Percentiles rank a stretch among this genome's conserved stretches.
These are phyloP conservation scores for Gambusia yucatana DNA, from an alignment of 2,797 vertebrate species.

Conservation along the genomic window DNA sequence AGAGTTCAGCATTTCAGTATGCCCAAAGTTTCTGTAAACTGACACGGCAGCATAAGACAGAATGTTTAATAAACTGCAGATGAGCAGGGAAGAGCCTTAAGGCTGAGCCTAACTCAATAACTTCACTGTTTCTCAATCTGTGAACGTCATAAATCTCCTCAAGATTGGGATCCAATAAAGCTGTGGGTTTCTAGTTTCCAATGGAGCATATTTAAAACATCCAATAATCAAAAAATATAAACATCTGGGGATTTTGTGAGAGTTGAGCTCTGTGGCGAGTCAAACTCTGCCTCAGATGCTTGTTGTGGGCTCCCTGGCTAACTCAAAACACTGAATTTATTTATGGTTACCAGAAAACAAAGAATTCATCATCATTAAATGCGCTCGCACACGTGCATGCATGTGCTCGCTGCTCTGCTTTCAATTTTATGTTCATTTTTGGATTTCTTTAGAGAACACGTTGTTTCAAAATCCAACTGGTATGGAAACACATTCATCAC, in stretches of 20 bases:
- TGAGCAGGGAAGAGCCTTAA: slow-evolving; percentile 28
- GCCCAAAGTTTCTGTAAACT: slow-evolving; percentile 14
- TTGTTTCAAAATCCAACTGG: not conserved
- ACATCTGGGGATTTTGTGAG: slow-evolving; percentile 29
- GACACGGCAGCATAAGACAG: slow-evolving; percentile 7
- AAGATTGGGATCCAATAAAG: slow-evolving; percentile 33
- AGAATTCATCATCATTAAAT: slow-evolving; percentile 63
- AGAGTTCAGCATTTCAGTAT: not conserved
- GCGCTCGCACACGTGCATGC: not conserved
- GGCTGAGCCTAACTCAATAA: slow-evolving; percentile 32
- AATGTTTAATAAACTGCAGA: slow-evolving; percentile 45
- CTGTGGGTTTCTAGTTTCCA: slow-evolving; percentile 41
- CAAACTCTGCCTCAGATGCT: slow-evolving; percentile 61
- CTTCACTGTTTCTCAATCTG: slow-evolving; percentile 32
- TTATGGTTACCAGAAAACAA: slow-evolving; percentile 60
- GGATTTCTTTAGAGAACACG: slow-evolving; percentile 2
- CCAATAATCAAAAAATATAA: slow-evolving; percentile 20
- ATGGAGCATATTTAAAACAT: slow-evolving; percentile 23
- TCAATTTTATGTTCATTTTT: slow-evolving; percentile 38
- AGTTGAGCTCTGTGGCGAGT: slow-evolving; percentile 38
- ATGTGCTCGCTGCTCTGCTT: slow-evolving; percentile 42
- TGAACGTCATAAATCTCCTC: slow-evolving; percentile 48
- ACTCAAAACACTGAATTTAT: slow-evolving; percentile 64
- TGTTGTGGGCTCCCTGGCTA: slow-evolving; percentile 45
- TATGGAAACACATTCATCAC: not conserved